Percentiles rank a stretch among this genome's conserved stretches.
phyloP scores from a whole-genome alignment of 2,888 invertebrate species.

The Brachylomia viminalis region DNA sequence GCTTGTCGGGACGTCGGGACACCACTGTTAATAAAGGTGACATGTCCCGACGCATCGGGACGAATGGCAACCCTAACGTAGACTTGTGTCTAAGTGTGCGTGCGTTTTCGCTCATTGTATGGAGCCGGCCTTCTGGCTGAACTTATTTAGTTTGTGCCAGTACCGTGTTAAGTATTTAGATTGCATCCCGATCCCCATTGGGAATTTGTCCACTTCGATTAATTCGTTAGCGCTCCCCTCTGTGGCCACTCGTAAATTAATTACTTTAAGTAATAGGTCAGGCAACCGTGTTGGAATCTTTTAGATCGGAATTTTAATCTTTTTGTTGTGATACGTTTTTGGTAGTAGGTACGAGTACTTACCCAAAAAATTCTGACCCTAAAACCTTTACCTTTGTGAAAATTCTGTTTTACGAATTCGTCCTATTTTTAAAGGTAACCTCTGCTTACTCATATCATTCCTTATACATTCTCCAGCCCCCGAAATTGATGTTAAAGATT shows the following conservation, averaged over 20 bases:
- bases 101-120: background rate
- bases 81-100: background rate
- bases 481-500: constrained; percentile 44
- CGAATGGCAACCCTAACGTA: too few relatives aligned
- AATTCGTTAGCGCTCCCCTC: constrained; percentile 68
- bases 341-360: too few relatives aligned
- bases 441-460: constrained; percentile 31
- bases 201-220: constrained; percentile 76
- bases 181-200: constrained; percentile 71
- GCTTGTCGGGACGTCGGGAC: too few relatives aligned
- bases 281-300: constrained; percentile 23
- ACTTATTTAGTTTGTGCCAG: constrained; percentile 14
- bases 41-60: too few relatives aligned
- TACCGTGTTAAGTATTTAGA: constrained; percentile 79
- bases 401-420: background rate
- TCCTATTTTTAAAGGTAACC: constrained; percentile 16
- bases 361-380: background rate
- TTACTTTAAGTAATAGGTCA: constrained; percentile 58
- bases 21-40: too few relatives aligned
- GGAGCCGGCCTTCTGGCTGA: constrained; percentile 10
- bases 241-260: constrained; percentile 64
- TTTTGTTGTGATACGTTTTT: constrained; percentile 1
- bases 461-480: constrained; percentile 14
- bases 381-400: background rate
- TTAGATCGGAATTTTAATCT: background rate